Base-by-base conservation (phyloP, 2,888 invertebrate species). In the Phoenoteleia sp. region DNA sequence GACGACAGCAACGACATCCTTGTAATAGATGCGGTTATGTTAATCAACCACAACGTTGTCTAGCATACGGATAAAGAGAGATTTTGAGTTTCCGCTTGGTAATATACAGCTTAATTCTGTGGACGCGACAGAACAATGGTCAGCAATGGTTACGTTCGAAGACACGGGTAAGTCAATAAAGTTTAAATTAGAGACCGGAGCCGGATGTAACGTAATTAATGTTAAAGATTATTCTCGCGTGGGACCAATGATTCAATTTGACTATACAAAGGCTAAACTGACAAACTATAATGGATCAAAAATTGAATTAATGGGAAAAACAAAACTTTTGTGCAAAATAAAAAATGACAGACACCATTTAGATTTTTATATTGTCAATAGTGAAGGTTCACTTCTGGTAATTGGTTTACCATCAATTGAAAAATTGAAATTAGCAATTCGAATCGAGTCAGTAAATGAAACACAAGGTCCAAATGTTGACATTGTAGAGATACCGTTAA, bases 141-240 rank as follows among this genome's bases (percentile, higher is more conserved):
- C 9, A 2, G 45, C 9, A 19, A 2, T 2, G 17, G 45, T 45
- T 17, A 45, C 3, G 2, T 45, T 15, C 9, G 19, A 6, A 17
- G 49, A 49, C 23, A 21, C 49, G 2, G 21, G 21, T 11, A 21
- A 49, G 13, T 21, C 21, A 1, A 21, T 49, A 1, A 19, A 23
- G 21, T 49, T 49, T 21, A 49, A 49, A 49, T 23, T 49, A 49
- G 49, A 49, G 21, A 49, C 49, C 2, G 49, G 49, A 1, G 49
- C 49, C 2, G 47, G 58, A 17, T 64, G 75, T 64, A 62, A 75
- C 17, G 49, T 62, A 5, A 33, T 74, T 7, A n/a, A 33, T 17
- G 17, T 60, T 54, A 45, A 47, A 47, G 23, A 39, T 21, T 72
- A 6, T 33, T 23, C 11, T 2, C 4, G 17, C 3, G 9, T 45